Percentiles rank a stretch among this genome's conserved stretches.
phyloP scores from a whole-genome alignment of 1,140 invertebrate species.

The Temnothorax curvispinosus region DNA sequence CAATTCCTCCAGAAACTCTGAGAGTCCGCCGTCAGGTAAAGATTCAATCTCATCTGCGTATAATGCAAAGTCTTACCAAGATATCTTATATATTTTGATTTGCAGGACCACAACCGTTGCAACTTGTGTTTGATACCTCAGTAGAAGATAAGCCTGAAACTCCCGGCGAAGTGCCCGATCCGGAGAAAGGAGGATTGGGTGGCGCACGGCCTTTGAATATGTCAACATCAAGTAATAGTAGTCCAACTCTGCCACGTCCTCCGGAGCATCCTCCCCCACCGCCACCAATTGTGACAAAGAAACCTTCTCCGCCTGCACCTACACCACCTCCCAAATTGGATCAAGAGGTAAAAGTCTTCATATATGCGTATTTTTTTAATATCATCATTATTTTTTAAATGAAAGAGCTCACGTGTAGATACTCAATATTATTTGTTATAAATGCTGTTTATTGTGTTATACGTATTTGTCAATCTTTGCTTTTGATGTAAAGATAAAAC shows the following conservation, averaged over 20 bases:
- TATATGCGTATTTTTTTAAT: background rate
- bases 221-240: constrained; percentile 84
- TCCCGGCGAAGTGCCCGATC: constrained; percentile 91
- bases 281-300: constrained; percentile 83
- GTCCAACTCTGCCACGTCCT: constrained; percentile 85
- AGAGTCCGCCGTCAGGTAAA: constrained; percentile 84
- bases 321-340: constrained; percentile 87
- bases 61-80: background rate
- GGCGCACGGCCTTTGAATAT: constrained; percentile 90
- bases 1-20: constrained; percentile 83
- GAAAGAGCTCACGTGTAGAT: background rate
- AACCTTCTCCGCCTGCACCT: constrained; percentile 81
- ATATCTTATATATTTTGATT: constrained; percentile 20
- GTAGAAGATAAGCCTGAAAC: constrained; percentile 89
- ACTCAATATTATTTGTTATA: constrained; percentile 13
- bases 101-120: constrained; percentile 85
- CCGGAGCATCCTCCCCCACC: constrained; percentile 86
- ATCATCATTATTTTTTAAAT: constrained; percentile 8
- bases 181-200: constrained; percentile 90
- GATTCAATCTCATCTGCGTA: background rate
- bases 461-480: constrained; percentile 27
- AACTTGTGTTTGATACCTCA: constrained; percentile 85
- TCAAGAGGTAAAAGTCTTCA: constrained; percentile 87
- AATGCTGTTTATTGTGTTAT: constrained; percentile 15
- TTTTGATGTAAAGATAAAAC: constrained; percentile 45